Conservation (phyloP, 2,888 invertebrate species). For the Slavum lentiscoides region DNA sequence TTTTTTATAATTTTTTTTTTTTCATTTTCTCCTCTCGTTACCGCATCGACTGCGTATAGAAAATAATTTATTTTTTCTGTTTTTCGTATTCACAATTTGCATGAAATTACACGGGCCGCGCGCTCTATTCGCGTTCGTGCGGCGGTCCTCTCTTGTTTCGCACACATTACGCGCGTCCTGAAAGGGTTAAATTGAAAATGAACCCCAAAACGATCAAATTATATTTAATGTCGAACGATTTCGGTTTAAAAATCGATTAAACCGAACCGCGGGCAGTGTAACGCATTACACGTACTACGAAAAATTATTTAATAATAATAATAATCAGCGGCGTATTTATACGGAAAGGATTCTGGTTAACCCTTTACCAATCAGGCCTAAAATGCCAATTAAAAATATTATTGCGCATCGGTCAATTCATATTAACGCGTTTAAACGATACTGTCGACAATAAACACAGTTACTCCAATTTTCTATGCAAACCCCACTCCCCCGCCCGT, state of each 20-base stretch:
- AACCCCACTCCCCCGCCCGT: too few species aligned
- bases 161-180: neutral
- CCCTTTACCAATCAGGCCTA: too few species aligned
- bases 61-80: constrained; percentile 28
- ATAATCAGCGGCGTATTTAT: too few species aligned
- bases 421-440: too few species aligned
- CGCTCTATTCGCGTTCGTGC: neutral
- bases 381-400: too few species aligned
- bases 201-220: constrained; percentile 40
- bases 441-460: too few species aligned
- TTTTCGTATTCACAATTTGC: constrained; percentile 32
- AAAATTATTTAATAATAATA: too few species aligned
- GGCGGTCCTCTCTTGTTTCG: neutral
- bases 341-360: too few species aligned
- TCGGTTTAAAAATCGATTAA: constrained; percentile 37
- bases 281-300: too few species aligned
- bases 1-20: constrained; percentile 17
- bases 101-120: constrained; percentile 15
- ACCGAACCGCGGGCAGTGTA: neutral
- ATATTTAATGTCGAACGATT: constrained; percentile 15
- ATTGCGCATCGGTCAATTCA: too few species aligned
- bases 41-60: constrained; percentile 30
- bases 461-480: too few species aligned
- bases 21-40: constrained; percentile 17
- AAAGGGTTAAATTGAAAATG: constrained; percentile 40